A percentile compares a stretch with the other conserved stretches of the same genome.
phyloP scores from a whole-genome alignment of 1,140 invertebrate genomes.

The Trypoxylus dichotomus region DNA sequence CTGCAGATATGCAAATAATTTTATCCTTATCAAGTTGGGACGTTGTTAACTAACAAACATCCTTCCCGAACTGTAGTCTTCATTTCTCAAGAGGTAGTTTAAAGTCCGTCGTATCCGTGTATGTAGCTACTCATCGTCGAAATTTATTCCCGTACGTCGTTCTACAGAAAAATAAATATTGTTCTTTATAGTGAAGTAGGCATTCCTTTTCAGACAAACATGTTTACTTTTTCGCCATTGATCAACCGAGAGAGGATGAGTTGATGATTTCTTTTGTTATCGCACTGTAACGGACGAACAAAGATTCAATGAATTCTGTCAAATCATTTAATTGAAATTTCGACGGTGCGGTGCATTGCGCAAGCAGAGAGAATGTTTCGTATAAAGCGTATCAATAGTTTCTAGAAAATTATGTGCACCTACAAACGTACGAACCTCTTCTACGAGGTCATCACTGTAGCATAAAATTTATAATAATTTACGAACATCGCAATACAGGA shows the following conservation, averaged over 20 bases:
- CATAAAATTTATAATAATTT: not conserved
- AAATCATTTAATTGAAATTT: conserved; percentile 20
- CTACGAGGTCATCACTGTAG: not conserved
- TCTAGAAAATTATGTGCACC: not conserved
- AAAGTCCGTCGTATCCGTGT: not conserved
- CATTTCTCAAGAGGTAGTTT: not conserved
- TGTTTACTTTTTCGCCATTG: conserved; percentile 9
- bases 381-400: not conserved
- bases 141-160: not conserved
- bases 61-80: not conserved
- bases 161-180: conserved; percentile 7
- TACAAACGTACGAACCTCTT: not conserved
- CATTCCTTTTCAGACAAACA: conserved; percentile 7
- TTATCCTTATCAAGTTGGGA: not conserved
- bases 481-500: not conserved
- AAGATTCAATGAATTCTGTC: conserved; percentile 5
- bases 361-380: not conserved
- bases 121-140: not conserved
- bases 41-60: not conserved
- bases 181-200: not conserved
- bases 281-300: not conserved
- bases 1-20: not conserved
- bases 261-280: not conserved
- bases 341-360: not conserved
- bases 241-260: not conserved